Evolutionary conservation across 2,113 vertebrate species (phyloP), one percentile per base, ranked within the genome.

Genomic region (Merops nubicus): DNA sequence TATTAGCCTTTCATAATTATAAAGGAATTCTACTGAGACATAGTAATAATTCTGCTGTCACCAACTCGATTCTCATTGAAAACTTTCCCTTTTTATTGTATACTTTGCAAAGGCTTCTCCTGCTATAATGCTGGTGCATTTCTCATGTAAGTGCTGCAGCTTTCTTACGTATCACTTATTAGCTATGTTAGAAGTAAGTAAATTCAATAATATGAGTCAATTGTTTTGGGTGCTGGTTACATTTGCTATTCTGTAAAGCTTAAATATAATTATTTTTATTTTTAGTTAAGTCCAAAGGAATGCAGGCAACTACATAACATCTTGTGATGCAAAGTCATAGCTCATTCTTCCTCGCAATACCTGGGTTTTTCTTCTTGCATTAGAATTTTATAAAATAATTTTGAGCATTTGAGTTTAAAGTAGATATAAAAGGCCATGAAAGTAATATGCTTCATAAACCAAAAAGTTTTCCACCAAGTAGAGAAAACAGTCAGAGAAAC

Each of bases 401-500:
- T 22, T 56, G 33, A 84, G 14, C 15, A 89, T 53, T 85, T 76
- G 62, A 79, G 14, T 86, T 96, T 93, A 78, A 93, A 94, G 87
- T 92, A 93, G 38, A 50, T 91, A 34, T 16, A 45, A 43, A 75
- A 96, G 65, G 38, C 80, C 86, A 38, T 63, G 76, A 73, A 79
- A 86, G 72, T 75, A 79, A 77, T 91, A 53, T 23, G 54, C 68
- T 92, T 96, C 80, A 73, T n/a, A 94, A 96, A 93, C 83, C 45
- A 69, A 88, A 93, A 98, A 98, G 95, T 98, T 98, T 97, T 96
- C 69, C 25, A 94, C 69, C 76, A 95, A 97, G 78, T 95, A 96
- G 83, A 96, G 95, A 97, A 98, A 98, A 97, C 96, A 96, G 88
- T 97, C 95, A 97, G 92, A 96, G 97, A 98, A 98, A 97, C 97